Evolutionary conservation across 2,113 vertebrate species (phyloP).

Genomic region (Psilopsiagon aymara): DNA sequence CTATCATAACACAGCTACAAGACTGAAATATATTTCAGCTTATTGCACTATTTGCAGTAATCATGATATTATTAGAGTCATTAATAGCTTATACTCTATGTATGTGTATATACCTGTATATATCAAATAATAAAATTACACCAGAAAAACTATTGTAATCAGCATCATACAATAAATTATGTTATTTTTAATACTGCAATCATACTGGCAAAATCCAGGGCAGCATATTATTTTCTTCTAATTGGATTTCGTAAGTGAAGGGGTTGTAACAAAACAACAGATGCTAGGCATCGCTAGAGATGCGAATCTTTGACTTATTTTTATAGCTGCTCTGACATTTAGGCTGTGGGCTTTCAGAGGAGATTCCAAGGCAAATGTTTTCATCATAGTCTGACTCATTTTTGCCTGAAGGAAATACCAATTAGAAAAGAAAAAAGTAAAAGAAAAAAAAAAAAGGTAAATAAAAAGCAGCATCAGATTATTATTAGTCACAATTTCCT

Average conservation of each 20-base stretch:
- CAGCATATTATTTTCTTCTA: conserved; percentile 21
- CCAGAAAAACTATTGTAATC: background rate
- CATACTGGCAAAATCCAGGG: background rate
- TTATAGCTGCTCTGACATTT: conserved; percentile 47
- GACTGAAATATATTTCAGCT: background rate
- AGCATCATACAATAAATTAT: background rate
- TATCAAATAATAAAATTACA: background rate
- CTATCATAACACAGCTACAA: background rate
- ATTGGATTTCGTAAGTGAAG: background rate
- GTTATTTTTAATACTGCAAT: background rate
- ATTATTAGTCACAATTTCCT: conserved; percentile 8
- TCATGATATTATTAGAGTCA: background rate
- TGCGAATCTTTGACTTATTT: conserved; percentile 28
- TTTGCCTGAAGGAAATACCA: conserved; percentile 29
- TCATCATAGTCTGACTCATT: conserved; percentile 8
- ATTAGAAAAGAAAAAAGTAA: background rate
- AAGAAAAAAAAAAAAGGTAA: background rate
- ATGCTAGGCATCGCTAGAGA: background rate
- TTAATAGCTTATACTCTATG: background rate
- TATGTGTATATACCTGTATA: background rate
- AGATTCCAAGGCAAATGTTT: conserved; percentile 47
- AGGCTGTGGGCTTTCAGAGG: background rate
- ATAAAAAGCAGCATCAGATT: background rate
- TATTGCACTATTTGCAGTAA: background rate
- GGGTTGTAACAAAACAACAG: conserved; percentile 48